Evolutionary conservation across 2,888 invertebrate species (phyloP).

Genomic region (Acanthococcus lagerstroemiae): DNA sequence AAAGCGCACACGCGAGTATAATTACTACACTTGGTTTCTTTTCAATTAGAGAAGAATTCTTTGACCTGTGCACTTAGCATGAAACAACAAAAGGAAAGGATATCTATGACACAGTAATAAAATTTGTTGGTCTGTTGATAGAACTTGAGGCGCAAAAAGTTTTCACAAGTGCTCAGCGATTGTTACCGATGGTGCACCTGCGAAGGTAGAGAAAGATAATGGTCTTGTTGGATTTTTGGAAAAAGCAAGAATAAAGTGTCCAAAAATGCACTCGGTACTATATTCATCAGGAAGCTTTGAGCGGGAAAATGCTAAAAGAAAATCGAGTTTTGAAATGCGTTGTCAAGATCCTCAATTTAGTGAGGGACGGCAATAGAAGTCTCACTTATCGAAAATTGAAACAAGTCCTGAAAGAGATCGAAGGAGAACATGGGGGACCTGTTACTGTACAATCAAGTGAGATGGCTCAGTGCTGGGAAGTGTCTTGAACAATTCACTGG

Average conservation of each 20-base stretch:
- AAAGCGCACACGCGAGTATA: no score
- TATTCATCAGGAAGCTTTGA: conserved; percentile 33
- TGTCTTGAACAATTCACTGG: conserved; percentile 33
- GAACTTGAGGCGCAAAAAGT: conserved; percentile 18
- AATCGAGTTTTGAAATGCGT: conserved; percentile 25
- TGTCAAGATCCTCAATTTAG: conserved; percentile 29
- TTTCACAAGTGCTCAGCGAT: conserved; percentile 32
- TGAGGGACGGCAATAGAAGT: conserved; percentile 22
- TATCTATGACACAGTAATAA: conserved; percentile 29
- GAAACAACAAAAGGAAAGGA: conserved; percentile 30
- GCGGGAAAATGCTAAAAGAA: conserved; percentile 30
- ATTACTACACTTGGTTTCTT: no score
- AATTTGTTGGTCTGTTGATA: conserved; percentile 26
- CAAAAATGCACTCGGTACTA: conserved; percentile 34
- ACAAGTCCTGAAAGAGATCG: conserved; percentile 33
- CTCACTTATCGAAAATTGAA: conserved; percentile 30
- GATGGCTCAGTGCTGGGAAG: conserved; percentile 34
- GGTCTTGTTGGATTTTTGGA: conserved; percentile 31
- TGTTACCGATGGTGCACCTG: no score
- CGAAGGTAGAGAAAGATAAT: conserved; percentile 34
- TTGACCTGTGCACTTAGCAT: conserved; percentile 27
- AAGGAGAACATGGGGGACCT: conserved; percentile 32
- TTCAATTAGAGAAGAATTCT: conserved; percentile 26
- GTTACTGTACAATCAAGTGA: conserved; percentile 34
- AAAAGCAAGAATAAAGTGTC: conserved; percentile 32